Base-by-base conservation (phyloP, 2,888 invertebrate species). In the Apoda limacodes region DNA sequence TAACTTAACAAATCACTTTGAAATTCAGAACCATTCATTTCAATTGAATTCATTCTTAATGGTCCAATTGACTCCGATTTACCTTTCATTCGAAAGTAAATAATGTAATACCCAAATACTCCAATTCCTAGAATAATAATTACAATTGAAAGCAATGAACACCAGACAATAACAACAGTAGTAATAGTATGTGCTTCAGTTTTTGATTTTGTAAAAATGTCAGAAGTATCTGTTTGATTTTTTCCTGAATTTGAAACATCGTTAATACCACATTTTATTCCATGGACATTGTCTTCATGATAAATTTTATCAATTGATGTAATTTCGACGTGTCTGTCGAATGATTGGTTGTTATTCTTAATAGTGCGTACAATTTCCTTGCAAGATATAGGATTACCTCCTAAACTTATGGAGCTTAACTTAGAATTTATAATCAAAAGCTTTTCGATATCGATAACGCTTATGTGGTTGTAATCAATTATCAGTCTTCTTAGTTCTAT, bases 201-300 rank as follows among this genome's bases (percentile, higher is more conserved):
- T n/a, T 32, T 22, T 13, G 35, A 19, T 4, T n/a, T 32, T 28
- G 29, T 19, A 2, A 25, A 12, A 20, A 20, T 25, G 1, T 22
- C 5, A 14, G 30, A 13, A 4, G 28, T 13, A 9, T 34, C 29
- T 5, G n/a, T 6, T 21, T 30, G 13, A 9, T 35, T 9, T 9
- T 17, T 34, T 9, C 14, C 14, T n/a, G 36, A 25, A 17, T 39
- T 43, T 5, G 46, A 40, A 9, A 31, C 17, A 13, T 36, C 39
- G 9, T 37, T 39, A 25, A 62, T 57, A 2, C 78, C 76, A 52
- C 76, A 78, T 45, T 54, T 55, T 12, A 78, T 76, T 5, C 76
- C 76, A 38, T 72, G 58, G 0, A 75, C 78, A 41, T 78, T 78
- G 28, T 78, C 78, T 35, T 75, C 75, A 17, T 76, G 69, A 40